Percentiles rank a stretch among this genome's conserved stretches.
These are phyloP conservation scores for Crocodylus rhombifer DNA, from an alignment of 2,797 vertebrate genomes.

Conservation along the genomic window DNA sequence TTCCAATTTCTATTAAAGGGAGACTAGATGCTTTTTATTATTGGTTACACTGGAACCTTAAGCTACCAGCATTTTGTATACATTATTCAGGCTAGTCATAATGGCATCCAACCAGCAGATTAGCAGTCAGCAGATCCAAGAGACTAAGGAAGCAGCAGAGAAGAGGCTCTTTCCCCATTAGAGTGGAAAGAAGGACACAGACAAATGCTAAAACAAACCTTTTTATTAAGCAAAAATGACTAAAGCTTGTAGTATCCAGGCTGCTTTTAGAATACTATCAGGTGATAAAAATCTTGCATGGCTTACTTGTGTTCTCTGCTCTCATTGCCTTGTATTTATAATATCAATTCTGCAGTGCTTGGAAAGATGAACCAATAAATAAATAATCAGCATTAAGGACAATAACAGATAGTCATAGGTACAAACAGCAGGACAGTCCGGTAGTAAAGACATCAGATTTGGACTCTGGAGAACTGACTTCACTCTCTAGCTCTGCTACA, in stretches of 20 bases:
- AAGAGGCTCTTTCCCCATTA: conserved; percentile 40
- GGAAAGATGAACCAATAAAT: neutral
- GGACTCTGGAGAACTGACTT: conserved; percentile 5
- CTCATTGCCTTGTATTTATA: neutral
- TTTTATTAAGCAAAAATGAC: neutral
- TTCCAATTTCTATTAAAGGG: neutral
- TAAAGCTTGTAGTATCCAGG: neutral
- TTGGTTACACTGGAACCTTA: neutral
- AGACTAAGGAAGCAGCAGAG: conserved; percentile 31
- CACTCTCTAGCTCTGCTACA: conserved; percentile 17
- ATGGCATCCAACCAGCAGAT: conserved; percentile 6
- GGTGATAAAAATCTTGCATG: conserved; percentile 10
- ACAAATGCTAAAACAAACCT: conserved; percentile 38
- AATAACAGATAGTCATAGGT: no score
- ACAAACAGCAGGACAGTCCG: conserved; percentile 43
- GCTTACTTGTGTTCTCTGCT: neutral
- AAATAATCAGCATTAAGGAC: neutral
- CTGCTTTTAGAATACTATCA: neutral
- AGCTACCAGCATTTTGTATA: neutral
- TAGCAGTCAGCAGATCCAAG: neutral
- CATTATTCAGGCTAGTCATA: conserved; percentile 36
- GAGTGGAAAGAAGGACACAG: neutral
- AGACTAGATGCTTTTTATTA: neutral
- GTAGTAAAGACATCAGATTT: conserved; percentile 18
- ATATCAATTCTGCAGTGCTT: neutral